Base-by-base conservation (phyloP, 2,797 vertebrate genomes). In the Poecile montanus region DNA sequence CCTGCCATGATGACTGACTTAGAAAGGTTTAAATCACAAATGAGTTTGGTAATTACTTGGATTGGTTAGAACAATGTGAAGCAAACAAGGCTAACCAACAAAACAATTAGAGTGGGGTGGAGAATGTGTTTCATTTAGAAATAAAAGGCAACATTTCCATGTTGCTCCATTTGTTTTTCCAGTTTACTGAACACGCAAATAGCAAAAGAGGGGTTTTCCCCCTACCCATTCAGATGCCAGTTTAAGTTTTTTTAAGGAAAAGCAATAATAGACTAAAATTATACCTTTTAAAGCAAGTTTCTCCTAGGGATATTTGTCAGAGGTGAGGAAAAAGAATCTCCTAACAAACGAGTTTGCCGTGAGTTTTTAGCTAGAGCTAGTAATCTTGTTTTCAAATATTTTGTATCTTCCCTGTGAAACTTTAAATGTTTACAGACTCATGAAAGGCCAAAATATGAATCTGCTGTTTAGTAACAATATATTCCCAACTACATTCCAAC, bases 31-130 rank as follows among this genome's bases (percentile, higher is more conserved):
- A 89, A 93, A 89, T 70, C 73, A 86, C 42, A 92, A 84, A 60
- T 38, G 19, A 93, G 32, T 89, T 87, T 53, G 44, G 27, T 92
- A 93, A 95, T 95, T 94, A 89, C 75, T 76, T 84, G 86, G 72
- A 94, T 38, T 70, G 61, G 38, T 74, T 68, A 86, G 68, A 54
- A 61, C 58, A 60, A 68, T 5, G 15, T 23, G 71, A 89, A 66
- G 36, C 23, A 96, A 97, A 97, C 65, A 51, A 91, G 38, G 53
- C 88, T 85, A 91, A 88, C 61, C 27, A 20, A 73, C 22, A 85
- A 78, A 94, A 93, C 9, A 71, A 74, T 75, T 78, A 72, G 50
- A 68, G 32, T 42, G 38, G 17, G 77, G 61, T 21, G 13, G 22
- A 94, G 44, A 48, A 45, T 42, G 72, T 19, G 10, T 66, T 95